Percentiles rank a stretch among this genome's conserved stretches.
phyloP scores from a whole-genome alignment of 2,113 vertebrate species.

The Rhabdornis inornatus region DNA sequence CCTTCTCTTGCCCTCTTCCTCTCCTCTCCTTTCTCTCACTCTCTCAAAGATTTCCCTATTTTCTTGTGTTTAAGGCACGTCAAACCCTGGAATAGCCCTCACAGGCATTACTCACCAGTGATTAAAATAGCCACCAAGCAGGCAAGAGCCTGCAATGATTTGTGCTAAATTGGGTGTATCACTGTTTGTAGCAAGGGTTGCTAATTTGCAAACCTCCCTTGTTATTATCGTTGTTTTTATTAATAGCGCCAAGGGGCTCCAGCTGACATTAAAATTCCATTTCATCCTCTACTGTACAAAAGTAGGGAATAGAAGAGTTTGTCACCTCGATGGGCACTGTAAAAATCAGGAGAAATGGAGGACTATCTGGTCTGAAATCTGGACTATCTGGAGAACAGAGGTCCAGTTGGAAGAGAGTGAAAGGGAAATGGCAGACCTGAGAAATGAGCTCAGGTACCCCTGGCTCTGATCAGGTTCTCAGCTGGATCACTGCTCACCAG shows the following conservation, averaged over 20 bases:
- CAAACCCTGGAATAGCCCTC: slow-evolving; percentile 64
- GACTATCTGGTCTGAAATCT: not conserved
- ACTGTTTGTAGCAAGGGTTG: slow-evolving; percentile 48
- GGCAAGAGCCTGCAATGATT: slow-evolving; percentile 48
- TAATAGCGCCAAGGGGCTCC: slow-evolving; percentile 4
- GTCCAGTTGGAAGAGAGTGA: not conserved
- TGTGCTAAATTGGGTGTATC: slow-evolving; percentile 58
- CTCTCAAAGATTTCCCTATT: slow-evolving; percentile 29
- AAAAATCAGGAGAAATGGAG: not conserved
- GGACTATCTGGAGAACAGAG: not conserved
- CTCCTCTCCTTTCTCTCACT: not conserved
- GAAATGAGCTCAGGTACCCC: not conserved
- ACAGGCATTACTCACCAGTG: slow-evolving; percentile 59
- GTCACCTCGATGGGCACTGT: not conserved
- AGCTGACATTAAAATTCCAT: not conserved
- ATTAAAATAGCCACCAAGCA: slow-evolving; percentile 62
- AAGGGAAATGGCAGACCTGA: not conserved
- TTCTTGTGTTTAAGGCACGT: slow-evolving; percentile 33
- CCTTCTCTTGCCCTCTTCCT: not conserved
- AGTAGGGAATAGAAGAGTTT: not conserved
- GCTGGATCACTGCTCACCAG: not conserved
- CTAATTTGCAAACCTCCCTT: slow-evolving; percentile 54
- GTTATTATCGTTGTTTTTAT: slow-evolving; percentile 37
- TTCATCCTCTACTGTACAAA: not conserved
- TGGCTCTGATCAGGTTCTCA: not conserved